These are phyloP conservation scores for Agrotis clavis DNA, from an alignment of 2,888 invertebrate species.

Conservation along the genomic window DNA sequence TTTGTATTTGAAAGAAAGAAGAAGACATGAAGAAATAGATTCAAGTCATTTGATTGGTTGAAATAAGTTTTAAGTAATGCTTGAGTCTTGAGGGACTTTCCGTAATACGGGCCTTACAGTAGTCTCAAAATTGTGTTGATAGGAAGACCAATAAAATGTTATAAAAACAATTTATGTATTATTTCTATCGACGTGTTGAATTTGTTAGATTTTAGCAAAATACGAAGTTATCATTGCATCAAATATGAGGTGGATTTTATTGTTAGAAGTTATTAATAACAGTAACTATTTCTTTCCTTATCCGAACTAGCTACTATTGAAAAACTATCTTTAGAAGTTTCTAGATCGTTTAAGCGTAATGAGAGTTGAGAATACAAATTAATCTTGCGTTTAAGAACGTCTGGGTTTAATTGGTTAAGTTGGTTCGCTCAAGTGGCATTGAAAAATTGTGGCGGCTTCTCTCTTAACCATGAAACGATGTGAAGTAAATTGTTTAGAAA, in stretches of 20 bases:
- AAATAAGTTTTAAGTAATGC: too few relatives aligned
- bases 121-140: not conserved
- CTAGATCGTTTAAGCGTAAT: conserved; percentile 52
- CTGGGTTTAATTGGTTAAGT: conserved; percentile 61
- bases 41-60: too few relatives aligned
- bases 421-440: conserved; percentile 48
- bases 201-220: not conserved
- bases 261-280: not conserved
- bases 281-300: not conserved
- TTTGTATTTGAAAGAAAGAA: too few relatives aligned
- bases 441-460: conserved; percentile 52
- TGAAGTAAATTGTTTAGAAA: not conserved
- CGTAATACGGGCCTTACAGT: too few relatives aligned
- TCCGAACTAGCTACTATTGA: conserved; percentile 17
- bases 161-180: not conserved
- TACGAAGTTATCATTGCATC: not conserved
- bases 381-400: conserved; percentile 58
- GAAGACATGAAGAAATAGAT: too few relatives aligned
- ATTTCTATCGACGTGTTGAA: not conserved
- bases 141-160: too few relatives aligned
- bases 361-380: conserved; percentile 61
- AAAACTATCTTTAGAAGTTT: conserved; percentile 52
- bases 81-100: too few relatives aligned
- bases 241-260: not conserved
- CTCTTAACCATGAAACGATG: conserved; percentile 10